Evolutionary conservation across 35 echinoderm and acorn worm species (phyloP), one percentile per base, ranked within the genome.

Genomic region (Ophiothrix spiculata): DNA sequence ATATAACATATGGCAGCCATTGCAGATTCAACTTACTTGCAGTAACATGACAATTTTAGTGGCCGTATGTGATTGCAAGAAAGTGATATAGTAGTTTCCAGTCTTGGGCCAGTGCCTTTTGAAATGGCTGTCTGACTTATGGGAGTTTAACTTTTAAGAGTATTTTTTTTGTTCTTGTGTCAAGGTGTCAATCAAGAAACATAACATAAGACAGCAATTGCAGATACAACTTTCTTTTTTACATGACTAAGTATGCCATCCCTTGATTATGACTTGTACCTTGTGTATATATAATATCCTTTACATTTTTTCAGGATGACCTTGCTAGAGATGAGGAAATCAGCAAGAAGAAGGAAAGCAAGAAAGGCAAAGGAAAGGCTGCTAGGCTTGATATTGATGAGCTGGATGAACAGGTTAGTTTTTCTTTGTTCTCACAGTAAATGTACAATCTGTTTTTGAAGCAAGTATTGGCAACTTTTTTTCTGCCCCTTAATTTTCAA

Each of bases 351-450:
- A 90, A 91, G 31, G 64, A 40, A 46, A 89, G 45, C 0, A 73
- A 93, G 76, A 84, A 87, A 56, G 88, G 93, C 39, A 78, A 88
- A 69, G 79, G 88, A 36, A 94, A 98, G 89, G 80, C 88, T 49
- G 81, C 82, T 13, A 93, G 95, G 38, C 91, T 91, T 63, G 95
- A 98, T 75, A 98, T 98, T 86, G 95, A 98, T 74, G 95, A 98
- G 17, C 80, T 93, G 37, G 95, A 98, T 93, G 95, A 98, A 34
- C 89, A 90, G 94, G 94, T 93, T 75, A n/a, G 29, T 39, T 83
- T 12, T 1, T 83, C 56, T 39, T 76, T 15, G 81, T 83, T 19
- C 36, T 84, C 2, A 39, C 39, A 1, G 84, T 83, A 56, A 64
- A 85, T 1, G 64, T 87, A 80, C 74, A 36, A 74, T n/a, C 73